Evolutionary conservation across 2,797 vertebrate species (phyloP), one percentile per base, ranked within the genome.

Genomic region (Coreius guichenoti): DNA sequence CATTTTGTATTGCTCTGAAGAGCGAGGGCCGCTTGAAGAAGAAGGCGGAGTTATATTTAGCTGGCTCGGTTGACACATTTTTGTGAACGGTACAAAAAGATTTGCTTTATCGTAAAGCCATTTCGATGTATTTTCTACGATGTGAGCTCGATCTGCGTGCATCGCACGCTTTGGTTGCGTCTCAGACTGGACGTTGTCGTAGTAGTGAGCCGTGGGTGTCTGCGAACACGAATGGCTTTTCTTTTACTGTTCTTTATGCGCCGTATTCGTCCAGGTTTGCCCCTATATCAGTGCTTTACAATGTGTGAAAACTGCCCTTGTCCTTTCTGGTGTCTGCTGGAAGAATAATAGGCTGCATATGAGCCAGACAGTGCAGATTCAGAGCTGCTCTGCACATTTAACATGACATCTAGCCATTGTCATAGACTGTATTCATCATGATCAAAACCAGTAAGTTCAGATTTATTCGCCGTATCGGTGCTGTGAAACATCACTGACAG

Each of bases 41-140:
- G 94, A 95, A 96, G 95, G 95, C 95, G 95, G 95, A 95, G 95
- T 95, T 95, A 93, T 88, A 91, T 90, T 86, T 84, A 91, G 90
- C 90, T 87, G 90, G 90, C 81, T 92, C 92, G 91, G 87, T 90
- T 93, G 90, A 92, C 92, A 93, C 93, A 94, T 94, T 93, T 93
- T 92, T 82, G 88, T 78, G 63, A 93, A 93, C 93, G 91, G 89
- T 89, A 84, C 89, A 43, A 91, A 92, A 89, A 87, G 56, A 88
- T 86, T 86, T 75, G 47, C 68, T 86, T 73, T 67, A 79, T 80
- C 43, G 78, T 61, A 75, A 84, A 75, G 45, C 29, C 49, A 72
- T 84, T 82, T 86, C 70, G 14, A 61, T 49, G 51, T 39, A 70
- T 81, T 82, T 70, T 63, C 36, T 45, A 17, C n/a, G 63, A 69